A percentile compares a stretch with the other conserved stretches of the same genome.
Evolutionary conservation across 2,797 vertebrate species (phyloP).

Genomic region (Gastrophryne carolinensis): DNA sequence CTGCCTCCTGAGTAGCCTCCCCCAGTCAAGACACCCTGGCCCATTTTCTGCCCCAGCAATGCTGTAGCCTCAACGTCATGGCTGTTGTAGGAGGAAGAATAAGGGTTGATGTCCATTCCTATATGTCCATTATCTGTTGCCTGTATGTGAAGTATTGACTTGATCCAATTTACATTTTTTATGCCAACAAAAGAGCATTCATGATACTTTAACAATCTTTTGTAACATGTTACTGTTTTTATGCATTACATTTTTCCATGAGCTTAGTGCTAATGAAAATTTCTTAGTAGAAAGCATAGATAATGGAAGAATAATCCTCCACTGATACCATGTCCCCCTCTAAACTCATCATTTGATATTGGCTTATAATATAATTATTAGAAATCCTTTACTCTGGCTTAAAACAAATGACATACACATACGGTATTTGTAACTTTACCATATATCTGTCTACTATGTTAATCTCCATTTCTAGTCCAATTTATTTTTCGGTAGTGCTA

Average conservation of each 20-base stretch:
- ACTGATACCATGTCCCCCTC: neutral
- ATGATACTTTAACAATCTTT: no score
- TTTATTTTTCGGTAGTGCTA: constrained; percentile 31
- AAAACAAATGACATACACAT: neutral
- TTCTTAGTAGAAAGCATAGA: neutral
- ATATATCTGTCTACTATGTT: constrained; percentile 22
- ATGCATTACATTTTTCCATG: neutral
- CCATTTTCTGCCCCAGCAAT: no score
- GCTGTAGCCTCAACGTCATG: no score
- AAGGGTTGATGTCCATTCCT: no score
- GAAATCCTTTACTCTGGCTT: neutral
- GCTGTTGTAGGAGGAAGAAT: no score
- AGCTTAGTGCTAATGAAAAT: no score
- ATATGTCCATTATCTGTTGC: no score
- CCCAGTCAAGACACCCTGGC: no score
- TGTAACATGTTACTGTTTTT: neutral
- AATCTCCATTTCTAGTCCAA: constrained; percentile 14
- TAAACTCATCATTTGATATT: neutral
- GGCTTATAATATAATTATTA: neutral
- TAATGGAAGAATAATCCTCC: neutral
- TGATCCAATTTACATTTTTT: no score
- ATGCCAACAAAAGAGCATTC: no score
- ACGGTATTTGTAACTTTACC: neutral
- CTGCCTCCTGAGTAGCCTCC: no score
- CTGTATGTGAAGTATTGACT: no score